Percentiles rank a stretch among this genome's conserved stretches.
phyloP scores from a whole-genome alignment of 2,888 invertebrate species.

The Rhagonycha fulva region DNA sequence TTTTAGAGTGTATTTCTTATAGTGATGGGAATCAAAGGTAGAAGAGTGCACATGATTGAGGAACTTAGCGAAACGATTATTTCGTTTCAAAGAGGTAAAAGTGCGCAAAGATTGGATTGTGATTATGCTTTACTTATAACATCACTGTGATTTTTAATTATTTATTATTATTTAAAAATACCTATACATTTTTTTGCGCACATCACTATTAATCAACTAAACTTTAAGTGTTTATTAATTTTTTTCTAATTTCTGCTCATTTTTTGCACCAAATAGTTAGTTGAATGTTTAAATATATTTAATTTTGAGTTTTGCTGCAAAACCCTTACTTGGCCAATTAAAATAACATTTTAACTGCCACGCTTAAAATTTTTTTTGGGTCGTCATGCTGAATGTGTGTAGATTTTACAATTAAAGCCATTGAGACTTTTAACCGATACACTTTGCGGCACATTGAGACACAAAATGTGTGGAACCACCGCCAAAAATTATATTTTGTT shows the following conservation, averaged over 20 bases:
- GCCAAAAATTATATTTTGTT: not conserved
- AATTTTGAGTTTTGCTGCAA: not conserved
- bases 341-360: not conserved
- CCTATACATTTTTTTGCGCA: not conserved
- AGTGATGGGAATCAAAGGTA: conserved; percentile 99
- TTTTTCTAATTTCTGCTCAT: not conserved
- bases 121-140: not conserved
- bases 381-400: not conserved
- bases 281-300: not conserved
- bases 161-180: not conserved
- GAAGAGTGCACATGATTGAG: conserved; percentile 98
- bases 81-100: conserved; percentile 98
- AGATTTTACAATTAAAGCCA: not conserved
- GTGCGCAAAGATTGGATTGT: conserved; percentile 32
- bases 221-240: not conserved
- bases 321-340: not conserved
- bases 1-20: conserved; percentile 54
- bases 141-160: not conserved
- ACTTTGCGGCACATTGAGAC: not conserved
- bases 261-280: not conserved
- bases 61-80: conserved; percentile 98
- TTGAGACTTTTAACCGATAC: not conserved
- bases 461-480: not conserved
- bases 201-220: not conserved
- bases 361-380: not conserved